A percentile compares a stretch with the other conserved stretches of the same genome.
Conservation (phyloP, 2,888 invertebrate genomes). For the Synanthedon andrenaeformis region DNA sequence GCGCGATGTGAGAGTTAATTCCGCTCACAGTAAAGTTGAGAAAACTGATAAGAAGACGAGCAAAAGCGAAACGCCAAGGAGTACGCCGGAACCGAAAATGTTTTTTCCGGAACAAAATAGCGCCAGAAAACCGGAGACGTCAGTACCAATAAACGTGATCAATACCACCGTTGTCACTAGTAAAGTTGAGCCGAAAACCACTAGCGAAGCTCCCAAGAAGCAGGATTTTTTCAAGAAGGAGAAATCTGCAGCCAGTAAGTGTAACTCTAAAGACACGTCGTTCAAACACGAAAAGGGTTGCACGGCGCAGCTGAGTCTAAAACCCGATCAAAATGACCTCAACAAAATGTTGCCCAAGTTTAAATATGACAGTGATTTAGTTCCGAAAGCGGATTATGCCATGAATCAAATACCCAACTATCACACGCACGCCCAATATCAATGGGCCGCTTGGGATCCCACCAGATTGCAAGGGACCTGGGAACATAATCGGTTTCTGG, state of each 20-base stretch:
- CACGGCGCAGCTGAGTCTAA: slow-evolving; percentile 39
- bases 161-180: slow-evolving; percentile 43
- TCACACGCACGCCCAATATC: slow-evolving; percentile 73
- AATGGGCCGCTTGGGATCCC: slow-evolving; percentile 73
- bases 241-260: slow-evolving; percentile 49
- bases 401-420: slow-evolving; percentile 78
- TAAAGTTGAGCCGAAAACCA: slow-evolving; percentile 45
- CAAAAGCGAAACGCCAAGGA: slow-evolving; percentile 48
- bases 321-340: slow-evolving; percentile 60
- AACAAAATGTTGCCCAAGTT: slow-evolving; percentile 67
- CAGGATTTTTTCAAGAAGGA: slow-evolving; percentile 67
- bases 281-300: slow-evolving; percentile 61
- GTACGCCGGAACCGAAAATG: slow-evolving; percentile 56
- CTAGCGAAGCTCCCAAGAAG: slow-evolving; percentile 53
- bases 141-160: slow-evolving; percentile 60
- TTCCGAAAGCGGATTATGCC: slow-evolving; percentile 72
- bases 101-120: slow-evolving; percentile 58
- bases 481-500: slow-evolving; percentile 63
- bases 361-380: slow-evolving; percentile 64
- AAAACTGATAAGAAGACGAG: slow-evolving; percentile 52
- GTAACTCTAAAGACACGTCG: slow-evolving; percentile 42
- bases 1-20: slow-evolving; percentile 60
- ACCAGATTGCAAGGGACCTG: slow-evolving; percentile 60
- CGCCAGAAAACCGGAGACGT: slow-evolving; percentile 53
- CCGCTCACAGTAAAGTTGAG: slow-evolving; percentile 59